Evolutionary conservation across 2,888 invertebrate species (phyloP).

Genomic region (Cyrtodaria siliqua): DNA sequence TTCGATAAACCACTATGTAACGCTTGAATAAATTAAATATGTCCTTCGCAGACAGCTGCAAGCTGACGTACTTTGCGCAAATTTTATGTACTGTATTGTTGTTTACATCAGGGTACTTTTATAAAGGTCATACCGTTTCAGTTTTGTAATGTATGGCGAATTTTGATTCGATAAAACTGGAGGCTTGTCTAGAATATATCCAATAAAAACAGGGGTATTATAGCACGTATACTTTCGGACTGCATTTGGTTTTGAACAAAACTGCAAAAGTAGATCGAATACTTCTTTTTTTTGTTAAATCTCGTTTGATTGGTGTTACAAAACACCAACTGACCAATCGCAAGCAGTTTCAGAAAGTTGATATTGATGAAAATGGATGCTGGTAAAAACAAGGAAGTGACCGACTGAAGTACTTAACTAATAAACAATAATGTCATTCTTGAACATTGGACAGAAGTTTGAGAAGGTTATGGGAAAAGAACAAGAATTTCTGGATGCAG

Average conservation of each 20-base stretch:
- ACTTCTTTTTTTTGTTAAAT: background rate
- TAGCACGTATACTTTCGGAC: constrained; percentile 15
- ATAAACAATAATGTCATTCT: constrained; percentile 48
- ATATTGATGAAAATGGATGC: constrained; percentile 59
- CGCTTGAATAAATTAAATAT: background rate
- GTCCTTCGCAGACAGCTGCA: constrained; percentile 28
- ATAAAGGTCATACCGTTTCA: constrained; percentile 56
- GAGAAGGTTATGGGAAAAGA: constrained; percentile 94
- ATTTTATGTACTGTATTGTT: too few species aligned
- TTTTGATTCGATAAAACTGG: constrained; percentile 57
- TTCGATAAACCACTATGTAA: background rate
- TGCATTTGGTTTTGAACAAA: background rate
- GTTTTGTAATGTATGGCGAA: constrained; percentile 22
- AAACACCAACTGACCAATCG: constrained; percentile 39
- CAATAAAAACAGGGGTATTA: constrained; percentile 32
- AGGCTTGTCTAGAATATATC: constrained; percentile 33
- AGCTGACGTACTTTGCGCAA: too few species aligned
- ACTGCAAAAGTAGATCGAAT: background rate
- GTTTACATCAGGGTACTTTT: constrained; percentile 79
- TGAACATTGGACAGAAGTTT: constrained; percentile 55
- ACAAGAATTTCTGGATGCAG: constrained; percentile 98
- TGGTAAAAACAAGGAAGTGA: constrained; percentile 63
- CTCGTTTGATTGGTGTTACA: constrained; percentile 42
- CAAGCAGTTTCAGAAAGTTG: constrained; percentile 2
- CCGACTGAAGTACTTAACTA: background rate